A percentile compares a stretch with the other conserved stretches of the same genome.
Conservation (phyloP, 2,888 invertebrate species). For the Tipula helvola region DNA sequence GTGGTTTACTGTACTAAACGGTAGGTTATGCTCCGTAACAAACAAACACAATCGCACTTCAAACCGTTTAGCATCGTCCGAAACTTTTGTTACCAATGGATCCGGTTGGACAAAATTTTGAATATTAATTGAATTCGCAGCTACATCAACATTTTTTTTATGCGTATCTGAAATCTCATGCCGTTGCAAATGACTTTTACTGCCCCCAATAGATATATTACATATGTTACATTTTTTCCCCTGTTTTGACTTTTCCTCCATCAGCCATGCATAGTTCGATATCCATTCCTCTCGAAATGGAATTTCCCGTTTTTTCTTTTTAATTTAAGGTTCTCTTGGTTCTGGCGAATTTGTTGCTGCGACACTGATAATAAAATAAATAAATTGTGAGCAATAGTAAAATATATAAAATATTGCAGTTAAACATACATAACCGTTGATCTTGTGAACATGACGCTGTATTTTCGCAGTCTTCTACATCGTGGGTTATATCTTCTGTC, state of each 20-base stretch:
- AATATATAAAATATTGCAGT: too few species aligned
- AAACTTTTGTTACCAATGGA: background rate
- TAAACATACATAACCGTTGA: too few species aligned
- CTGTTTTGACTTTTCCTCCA: background rate
- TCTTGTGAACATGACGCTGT: background rate
- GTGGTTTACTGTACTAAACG: background rate
- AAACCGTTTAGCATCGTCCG: background rate
- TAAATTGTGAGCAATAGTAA: too few species aligned
- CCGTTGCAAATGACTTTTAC: background rate
- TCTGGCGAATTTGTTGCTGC: too few species aligned
- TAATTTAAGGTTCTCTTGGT: background rate
- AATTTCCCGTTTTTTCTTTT: background rate
- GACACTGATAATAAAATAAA: background rate
- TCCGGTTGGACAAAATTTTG: background rate
- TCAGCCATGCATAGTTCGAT: background rate
- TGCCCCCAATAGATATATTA: background rate
- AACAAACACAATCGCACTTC: background rate
- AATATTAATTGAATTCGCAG: background rate
- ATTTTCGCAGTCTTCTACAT: background rate
- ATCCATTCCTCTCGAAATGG: background rate
- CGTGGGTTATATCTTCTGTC: background rate
- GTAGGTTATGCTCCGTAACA: background rate
- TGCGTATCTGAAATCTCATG: background rate
- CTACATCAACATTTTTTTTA: background rate
- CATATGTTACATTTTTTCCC: background rate